phyloP scores from a whole-genome alignment of 2,113 vertebrate species.

The Brachyhypopomus gauderio region DNA sequence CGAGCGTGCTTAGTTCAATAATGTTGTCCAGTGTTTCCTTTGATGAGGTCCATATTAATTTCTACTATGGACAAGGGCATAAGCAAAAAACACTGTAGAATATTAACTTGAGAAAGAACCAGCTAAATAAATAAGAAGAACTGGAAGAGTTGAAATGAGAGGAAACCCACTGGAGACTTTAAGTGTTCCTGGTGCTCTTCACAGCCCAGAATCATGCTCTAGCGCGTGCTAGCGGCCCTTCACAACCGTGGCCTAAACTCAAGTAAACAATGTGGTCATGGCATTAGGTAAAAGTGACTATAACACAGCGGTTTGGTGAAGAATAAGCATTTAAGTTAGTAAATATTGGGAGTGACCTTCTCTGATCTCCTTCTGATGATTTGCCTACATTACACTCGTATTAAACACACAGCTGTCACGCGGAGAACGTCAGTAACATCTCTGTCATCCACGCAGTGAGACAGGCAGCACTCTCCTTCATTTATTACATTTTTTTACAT shows the following conservation, averaged over 20 bases:
- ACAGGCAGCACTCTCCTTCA: neutral
- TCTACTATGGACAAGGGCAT: neutral
- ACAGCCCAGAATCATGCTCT: neutral
- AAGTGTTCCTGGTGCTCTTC: neutral
- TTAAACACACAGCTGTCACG: conserved; percentile 11
- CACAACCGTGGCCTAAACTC: neutral
- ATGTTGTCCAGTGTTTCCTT: neutral
- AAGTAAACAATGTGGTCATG: neutral
- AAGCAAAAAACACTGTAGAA: neutral
- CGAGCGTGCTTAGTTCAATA: conserved; percentile 7
- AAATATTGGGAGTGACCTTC: neutral
- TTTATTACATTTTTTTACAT: neutral
- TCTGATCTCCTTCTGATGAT: conserved; percentile 5
- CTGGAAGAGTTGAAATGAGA: neutral
- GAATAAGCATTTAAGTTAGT: neutral
- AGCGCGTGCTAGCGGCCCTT: too few relatives aligned
- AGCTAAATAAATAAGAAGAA: neutral
- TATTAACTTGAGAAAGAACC: neutral
- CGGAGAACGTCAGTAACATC: neutral
- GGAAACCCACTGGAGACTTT: neutral
- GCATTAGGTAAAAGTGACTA: too few relatives aligned
- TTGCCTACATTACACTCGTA: neutral
- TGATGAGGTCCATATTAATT: conserved; percentile 7
- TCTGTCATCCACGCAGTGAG: neutral
- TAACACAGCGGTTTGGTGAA: neutral